Conservation (phyloP, 2,797 vertebrate species). For the Octomys mimax region DNA sequence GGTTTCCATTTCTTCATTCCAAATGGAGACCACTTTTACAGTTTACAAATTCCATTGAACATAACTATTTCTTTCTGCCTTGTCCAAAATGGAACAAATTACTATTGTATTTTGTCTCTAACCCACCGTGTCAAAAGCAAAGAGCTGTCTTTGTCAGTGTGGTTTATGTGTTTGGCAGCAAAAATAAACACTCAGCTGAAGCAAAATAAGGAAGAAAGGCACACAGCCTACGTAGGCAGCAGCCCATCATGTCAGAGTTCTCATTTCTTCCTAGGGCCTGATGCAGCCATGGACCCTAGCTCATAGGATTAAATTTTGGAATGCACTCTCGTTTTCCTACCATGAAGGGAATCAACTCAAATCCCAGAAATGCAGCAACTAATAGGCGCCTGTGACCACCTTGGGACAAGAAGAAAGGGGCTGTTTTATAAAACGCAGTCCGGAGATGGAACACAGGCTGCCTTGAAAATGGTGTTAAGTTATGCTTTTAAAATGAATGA, state of each 20-base stretch:
- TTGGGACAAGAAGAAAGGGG: not conserved
- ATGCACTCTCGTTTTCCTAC: not conserved
- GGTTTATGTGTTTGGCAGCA: conserved; percentile 6
- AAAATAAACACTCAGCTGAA: conserved; percentile 32
- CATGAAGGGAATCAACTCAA: not conserved
- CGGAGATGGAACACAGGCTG: not conserved
- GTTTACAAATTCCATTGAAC: not conserved
- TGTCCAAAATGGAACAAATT: conserved; percentile 41
- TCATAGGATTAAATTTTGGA: not conserved
- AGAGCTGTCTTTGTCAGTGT: conserved; percentile 20
- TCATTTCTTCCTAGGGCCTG: not conserved
- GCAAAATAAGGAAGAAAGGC: not conserved
- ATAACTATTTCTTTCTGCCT: not conserved
- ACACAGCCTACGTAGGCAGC: not conserved
- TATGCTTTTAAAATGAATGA: conserved; percentile 67
- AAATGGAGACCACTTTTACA: not conserved
- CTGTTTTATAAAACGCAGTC: conserved; percentile 37
- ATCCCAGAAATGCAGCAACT: not conserved
- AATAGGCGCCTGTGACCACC: conserved; percentile 12
- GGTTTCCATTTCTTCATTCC: not conserved
- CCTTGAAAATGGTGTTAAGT: conserved; percentile 50
- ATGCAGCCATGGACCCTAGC: rapidly evolving
- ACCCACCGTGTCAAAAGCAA: not conserved
- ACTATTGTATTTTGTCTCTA: not conserved
- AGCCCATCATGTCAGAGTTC: not conserved